These are phyloP conservation scores for Lepidurus couesii DNA, from an alignment of 1,140 invertebrate genomes.

Conservation along the genomic window DNA sequence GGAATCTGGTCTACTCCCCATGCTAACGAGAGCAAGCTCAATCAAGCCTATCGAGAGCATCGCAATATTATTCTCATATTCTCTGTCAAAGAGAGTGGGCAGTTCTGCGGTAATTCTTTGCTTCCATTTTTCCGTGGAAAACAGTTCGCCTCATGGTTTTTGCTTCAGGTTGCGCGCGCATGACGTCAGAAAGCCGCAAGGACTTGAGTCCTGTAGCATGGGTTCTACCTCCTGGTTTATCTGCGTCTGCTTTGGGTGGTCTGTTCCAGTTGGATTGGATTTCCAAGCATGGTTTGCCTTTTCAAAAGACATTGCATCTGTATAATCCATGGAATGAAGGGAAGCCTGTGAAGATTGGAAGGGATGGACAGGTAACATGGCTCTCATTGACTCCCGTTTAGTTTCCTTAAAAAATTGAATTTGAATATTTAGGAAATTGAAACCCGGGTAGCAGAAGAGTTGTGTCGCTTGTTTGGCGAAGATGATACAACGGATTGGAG, in stretches of 20 bases:
- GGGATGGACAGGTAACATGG: slow-evolving; percentile 75
- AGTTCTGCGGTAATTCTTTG: slow-evolving; percentile 53
- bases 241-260: slow-evolving; percentile 84
- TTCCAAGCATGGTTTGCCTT: slow-evolving; percentile 77
- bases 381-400: not conserved
- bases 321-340: slow-evolving; percentile 98
- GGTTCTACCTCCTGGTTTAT: slow-evolving; percentile 91
- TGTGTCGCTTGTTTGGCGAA: slow-evolving; percentile 88
- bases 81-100: slow-evolving; percentile 95
- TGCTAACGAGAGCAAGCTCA: slow-evolving; percentile 93
- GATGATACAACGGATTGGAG: slow-evolving; percentile 90
- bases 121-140: slow-evolving; percentile 10
- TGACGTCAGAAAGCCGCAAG: slow-evolving; percentile 78
- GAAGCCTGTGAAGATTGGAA: slow-evolving; percentile 95
- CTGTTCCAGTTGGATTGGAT: slow-evolving; percentile 97
- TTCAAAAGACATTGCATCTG: slow-evolving; percentile 83
- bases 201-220: slow-evolving; percentile 85
- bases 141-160: slow-evolving; percentile 34
- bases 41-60: slow-evolving; percentile 85
- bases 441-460: slow-evolving; percentile 84
- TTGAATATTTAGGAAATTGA: slow-evolving; percentile 72
- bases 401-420: not conserved
- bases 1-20: slow-evolving; percentile 96
- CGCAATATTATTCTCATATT: slow-evolving; percentile 93
- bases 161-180: slow-evolving; percentile 82